These are phyloP conservation scores for Percina caprodes DNA, from an alignment of 2,113 vertebrate genomes.

Conservation along the genomic window DNA sequence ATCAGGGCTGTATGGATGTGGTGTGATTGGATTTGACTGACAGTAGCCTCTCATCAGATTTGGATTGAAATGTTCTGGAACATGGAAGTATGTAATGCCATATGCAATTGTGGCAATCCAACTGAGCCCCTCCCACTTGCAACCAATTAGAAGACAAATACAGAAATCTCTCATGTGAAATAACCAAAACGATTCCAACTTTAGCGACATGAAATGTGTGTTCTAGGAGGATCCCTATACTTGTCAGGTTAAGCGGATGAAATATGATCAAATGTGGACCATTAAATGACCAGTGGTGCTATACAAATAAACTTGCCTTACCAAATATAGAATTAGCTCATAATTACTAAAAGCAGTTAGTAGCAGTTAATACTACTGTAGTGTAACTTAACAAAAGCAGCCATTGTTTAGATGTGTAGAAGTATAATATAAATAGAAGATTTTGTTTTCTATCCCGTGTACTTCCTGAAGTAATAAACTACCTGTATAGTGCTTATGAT, in stretches of 20 bases:
- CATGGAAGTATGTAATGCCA: background rate
- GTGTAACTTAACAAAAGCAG: background rate
- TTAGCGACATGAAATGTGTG: background rate
- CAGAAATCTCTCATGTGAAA: background rate
- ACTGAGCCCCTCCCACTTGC: background rate
- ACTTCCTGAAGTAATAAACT: background rate
- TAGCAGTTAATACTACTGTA: too few species aligned
- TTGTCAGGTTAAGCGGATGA: background rate
- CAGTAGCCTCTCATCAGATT: background rate
- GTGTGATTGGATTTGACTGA: background rate
- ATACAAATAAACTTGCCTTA: background rate
- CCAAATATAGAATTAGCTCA: background rate
- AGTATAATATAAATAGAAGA: background rate
- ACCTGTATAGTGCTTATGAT: constrained; percentile 8
- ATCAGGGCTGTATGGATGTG: background rate
- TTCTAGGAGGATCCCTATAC: background rate
- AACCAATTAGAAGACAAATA: background rate
- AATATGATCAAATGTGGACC: background rate
- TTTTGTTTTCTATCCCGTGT: background rate
- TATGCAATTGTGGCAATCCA: background rate
- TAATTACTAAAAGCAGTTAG: background rate
- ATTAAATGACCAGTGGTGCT: background rate
- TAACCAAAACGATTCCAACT: background rate
- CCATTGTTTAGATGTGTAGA: background rate
- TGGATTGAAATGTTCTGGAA: background rate